phyloP scores from a whole-genome alignment of 2,113 vertebrate genomes.

The Heliornis fulica region DNA sequence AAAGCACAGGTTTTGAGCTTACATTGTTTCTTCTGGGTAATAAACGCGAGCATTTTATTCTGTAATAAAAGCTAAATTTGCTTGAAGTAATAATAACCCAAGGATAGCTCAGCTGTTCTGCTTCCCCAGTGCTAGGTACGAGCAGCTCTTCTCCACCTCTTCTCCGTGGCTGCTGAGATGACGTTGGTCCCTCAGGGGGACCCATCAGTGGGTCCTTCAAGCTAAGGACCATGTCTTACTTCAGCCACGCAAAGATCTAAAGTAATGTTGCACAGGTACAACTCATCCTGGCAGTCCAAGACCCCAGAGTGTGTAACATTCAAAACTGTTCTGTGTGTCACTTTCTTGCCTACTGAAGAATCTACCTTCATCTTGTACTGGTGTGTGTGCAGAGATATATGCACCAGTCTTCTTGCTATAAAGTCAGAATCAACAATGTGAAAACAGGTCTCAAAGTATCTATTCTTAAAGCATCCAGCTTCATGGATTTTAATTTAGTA shows the following conservation, averaged over 20 bases:
- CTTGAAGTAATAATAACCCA: background rate
- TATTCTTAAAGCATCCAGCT: background rate
- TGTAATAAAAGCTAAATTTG: background rate
- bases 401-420: background rate
- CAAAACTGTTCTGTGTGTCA: background rate
- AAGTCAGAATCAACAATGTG: background rate
- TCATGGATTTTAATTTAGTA: background rate
- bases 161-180: background rate
- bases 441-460: background rate
- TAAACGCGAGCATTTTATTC: background rate
- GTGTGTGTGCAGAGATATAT: background rate
- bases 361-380: background rate
- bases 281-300: background rate
- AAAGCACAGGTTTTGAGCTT: background rate
- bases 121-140: background rate
- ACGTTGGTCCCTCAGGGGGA: too few species aligned
- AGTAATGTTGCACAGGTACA: rapidly evolving
- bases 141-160: background rate
- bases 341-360: background rate
- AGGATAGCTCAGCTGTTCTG: background rate
- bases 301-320: rapidly evolving
- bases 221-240: background rate
- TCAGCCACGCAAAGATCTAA: background rate
- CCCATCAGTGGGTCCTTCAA: background rate
- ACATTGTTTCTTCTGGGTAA: background rate